Evolutionary conservation across 2,888 invertebrate genomes (phyloP), one percentile per base, ranked within the genome.

Genomic region (Pseudanteris insignis): DNA sequence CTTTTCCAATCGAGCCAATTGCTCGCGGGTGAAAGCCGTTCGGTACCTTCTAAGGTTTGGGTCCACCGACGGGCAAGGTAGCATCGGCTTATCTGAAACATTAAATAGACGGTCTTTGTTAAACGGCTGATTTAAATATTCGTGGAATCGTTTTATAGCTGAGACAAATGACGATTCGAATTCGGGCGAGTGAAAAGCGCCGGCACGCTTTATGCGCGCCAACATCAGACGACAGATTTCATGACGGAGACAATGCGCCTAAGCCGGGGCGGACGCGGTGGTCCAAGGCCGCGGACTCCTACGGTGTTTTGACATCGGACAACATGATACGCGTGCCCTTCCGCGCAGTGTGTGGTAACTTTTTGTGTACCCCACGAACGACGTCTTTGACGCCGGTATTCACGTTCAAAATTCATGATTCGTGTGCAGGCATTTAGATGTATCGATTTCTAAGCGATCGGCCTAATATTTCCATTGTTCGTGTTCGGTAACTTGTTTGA

Each of bases 1-100:
- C 72, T 95, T 94, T 82, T 99, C 99, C 44, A 99, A 82, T 8
- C 94, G 84, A 0, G 86, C 88, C 30, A 98, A 82, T 79, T 98
- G 98, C 76, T 98, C 98, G 7, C 96, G 84, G 0, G 96, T 95
- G 81, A 99, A 99, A 0, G 98, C 98, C 0, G 98, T 99, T 36
- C 99, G 86, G 80, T 99, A 99, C 46, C 98, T 86, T 55, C 96
- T 86, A 68, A 90, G 89, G 69, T 87, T 88, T 9, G 86, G 86
- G 71, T 89, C 88, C 65, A 76, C 71, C 0, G 72, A 62, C 0
- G 71, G 60, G n/a, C 9, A 10, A 1, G 32, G 1, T 9, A 14
- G 34, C 34, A 9, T 13, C 1, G 30, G 8, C 10, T n/a, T 4
- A n/a, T 37, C 54, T 54, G 40, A 13, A 46, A 46, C 28, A 50